Evolutionary conservation across 2,888 invertebrate species (phyloP).

Genomic region (Cyaniris semiargus): DNA sequence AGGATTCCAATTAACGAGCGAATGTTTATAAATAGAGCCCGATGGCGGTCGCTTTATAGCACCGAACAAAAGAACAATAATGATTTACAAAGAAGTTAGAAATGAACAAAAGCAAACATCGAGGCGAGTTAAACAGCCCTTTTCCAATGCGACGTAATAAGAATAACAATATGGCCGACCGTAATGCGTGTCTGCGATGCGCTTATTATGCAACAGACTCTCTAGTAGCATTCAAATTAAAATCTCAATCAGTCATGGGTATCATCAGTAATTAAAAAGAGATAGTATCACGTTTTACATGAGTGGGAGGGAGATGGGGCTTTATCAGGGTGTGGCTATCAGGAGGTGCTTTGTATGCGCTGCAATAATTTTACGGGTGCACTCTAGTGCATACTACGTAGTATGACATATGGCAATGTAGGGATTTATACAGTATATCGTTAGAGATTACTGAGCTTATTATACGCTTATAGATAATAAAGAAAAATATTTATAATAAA

Average conservation of each 20-base stretch:
- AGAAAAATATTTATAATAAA: neutral
- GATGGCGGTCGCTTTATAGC: constrained; percentile 57
- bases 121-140: constrained; percentile 60
- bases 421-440: neutral
- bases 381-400: constrained; percentile 53
- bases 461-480: neutral
- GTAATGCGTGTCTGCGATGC: constrained; percentile 56
- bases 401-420: constrained; percentile 34
- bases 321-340: constrained; percentile 72
- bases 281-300: constrained; percentile 46
- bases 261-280: constrained; percentile 49
- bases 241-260: constrained; percentile 35
- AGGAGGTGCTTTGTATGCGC: constrained; percentile 66
- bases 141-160: constrained; percentile 66
- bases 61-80: constrained; percentile 71
- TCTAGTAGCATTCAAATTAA: constrained; percentile 26
- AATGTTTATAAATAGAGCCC: constrained; percentile 68
- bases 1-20: constrained; percentile 57
- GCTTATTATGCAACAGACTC: constrained; percentile 45
- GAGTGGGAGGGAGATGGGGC: constrained; percentile 59
- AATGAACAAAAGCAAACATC: constrained; percentile 71
- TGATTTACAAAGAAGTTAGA: constrained; percentile 69
- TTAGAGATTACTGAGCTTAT: neutral
- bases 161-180: constrained; percentile 58
- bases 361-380: constrained; percentile 59